phyloP scores from a whole-genome alignment of 2,797 vertebrate species.

The Tapirus indicus region DNA sequence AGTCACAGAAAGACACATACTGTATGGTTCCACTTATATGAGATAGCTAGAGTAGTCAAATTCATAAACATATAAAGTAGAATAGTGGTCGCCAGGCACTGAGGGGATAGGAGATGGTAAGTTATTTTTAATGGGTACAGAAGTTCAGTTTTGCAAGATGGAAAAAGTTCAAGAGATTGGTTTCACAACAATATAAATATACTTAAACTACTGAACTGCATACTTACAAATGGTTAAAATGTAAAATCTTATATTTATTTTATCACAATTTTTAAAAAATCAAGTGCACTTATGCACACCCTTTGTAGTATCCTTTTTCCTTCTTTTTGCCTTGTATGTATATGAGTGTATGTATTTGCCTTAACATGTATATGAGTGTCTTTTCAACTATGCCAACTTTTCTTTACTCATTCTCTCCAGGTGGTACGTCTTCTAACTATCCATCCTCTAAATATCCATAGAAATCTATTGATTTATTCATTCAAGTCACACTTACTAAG shows the following conservation, averaged over 20 bases:
- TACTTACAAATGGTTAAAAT: not conserved
- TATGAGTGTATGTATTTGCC: too few species aligned
- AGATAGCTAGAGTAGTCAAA: not conserved
- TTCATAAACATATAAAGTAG: not conserved
- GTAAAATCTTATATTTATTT: not conserved
- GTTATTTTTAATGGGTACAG: not conserved
- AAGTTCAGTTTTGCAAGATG: not conserved
- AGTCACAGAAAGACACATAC: not conserved
- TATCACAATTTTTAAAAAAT: not conserved
- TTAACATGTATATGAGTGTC: too few species aligned
- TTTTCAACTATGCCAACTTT: not conserved
- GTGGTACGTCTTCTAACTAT: not conserved
- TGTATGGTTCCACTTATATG: not conserved
- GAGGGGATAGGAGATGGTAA: accelerated
- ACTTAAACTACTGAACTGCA: not conserved
- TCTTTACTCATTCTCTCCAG: not conserved
- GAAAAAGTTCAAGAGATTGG: not conserved
- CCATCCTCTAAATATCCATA: not conserved
- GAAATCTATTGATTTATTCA: not conserved
- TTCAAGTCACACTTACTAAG: not conserved
- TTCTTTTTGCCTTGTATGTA: not conserved
- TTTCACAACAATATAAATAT: not conserved
- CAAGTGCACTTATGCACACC: not conserved
- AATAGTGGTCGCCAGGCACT: not conserved
- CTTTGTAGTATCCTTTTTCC: not conserved